Conservation (phyloP, 1,140 invertebrate species). For the Solenopsis invicta region DNA sequence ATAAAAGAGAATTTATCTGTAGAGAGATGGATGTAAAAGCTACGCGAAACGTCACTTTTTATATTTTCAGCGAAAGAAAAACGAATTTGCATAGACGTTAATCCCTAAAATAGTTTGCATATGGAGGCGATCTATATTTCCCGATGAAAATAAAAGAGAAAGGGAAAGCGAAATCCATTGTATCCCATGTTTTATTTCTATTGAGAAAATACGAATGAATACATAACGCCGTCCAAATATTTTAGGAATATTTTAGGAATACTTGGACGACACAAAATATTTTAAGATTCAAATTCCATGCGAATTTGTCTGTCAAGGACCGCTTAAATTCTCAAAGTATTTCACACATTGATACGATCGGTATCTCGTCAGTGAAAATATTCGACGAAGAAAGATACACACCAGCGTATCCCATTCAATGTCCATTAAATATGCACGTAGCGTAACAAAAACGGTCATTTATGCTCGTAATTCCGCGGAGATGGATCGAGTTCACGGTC, state of each 20-base stretch:
- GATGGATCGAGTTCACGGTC: constrained; percentile 30
- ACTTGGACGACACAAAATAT: neutral
- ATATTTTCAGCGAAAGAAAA: neutral
- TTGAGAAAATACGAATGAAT: constrained; percentile 42
- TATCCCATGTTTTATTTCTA: constrained; percentile 30
- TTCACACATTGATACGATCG: neutral
- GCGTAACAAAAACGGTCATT: constrained; percentile 20
- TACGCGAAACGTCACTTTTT: neutral
- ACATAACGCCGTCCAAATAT: constrained; percentile 20
- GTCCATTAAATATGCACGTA: neutral
- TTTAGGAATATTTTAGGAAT: constrained; percentile 18
- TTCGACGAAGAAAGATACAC: neutral
- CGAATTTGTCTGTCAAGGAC: constrained; percentile 5
- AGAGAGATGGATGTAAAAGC: constrained; percentile 25
- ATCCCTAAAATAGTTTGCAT: constrained; percentile 49
- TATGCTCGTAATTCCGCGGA: neutral
- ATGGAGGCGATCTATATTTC: constrained; percentile 31
- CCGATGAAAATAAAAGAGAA: constrained; percentile 40
- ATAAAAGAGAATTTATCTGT: constrained; percentile 5
- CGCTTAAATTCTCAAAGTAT: constrained; percentile 31
- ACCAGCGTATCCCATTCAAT: neutral
- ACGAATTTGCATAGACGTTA: constrained; percentile 38
- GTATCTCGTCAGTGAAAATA: constrained; percentile 32
- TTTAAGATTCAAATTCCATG: constrained; percentile 14
- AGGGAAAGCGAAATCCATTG: constrained; percentile 13